Evolutionary conservation across 2,888 invertebrate genomes (phyloP), one percentile per base, ranked within the genome.

Genomic region (Folsomia manolachei): DNA sequence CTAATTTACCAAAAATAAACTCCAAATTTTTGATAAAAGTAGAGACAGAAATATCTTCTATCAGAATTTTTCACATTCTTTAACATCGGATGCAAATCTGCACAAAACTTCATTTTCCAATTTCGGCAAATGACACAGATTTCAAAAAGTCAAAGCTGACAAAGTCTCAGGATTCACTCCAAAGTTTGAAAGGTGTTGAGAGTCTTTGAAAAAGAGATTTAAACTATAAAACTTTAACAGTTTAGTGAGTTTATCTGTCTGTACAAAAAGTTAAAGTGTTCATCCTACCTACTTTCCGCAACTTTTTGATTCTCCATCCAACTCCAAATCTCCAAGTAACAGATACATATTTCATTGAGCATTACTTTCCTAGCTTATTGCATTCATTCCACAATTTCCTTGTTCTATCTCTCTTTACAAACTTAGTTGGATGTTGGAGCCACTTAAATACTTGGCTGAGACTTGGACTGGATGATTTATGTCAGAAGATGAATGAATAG

Each of bases 221-320:
- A 56, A 56, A 56, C 21, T 56, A 56, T 7, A 56, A 56, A 56
- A 56, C 56, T 56, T 56, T 19, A 56, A 21, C 56, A 56, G 56
- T 56, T 56, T 56, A 56, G 56, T 56, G 21, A 21, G 56, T 21
- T 56, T 56, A 56, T 56, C 56, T n/a, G n/a, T n/a, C n/a, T 56
- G 18, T 56, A 56, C 21, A 56, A 56, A 18, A 56, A 18, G 7
- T n/a, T n/a, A n/a, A n/a, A n/a, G n/a, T n/a, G n/a, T n/a, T n/a
- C n/a, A 19, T n/a, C n/a, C n/a, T 21, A 14, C 56, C 56, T 56
- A 56, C 56, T 56, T 56, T 56, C n/a, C 56, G n/a, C 56, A 56
- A 56, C 19, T 56, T 56, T 56, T 56, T 56, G 19, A 51, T 18
- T n/a, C 39, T 39, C 39, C 39, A 39, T 39, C 39, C 39, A 39